Conservation (phyloP, 2,797 vertebrate species). For the Malacoraja senta region DNA sequence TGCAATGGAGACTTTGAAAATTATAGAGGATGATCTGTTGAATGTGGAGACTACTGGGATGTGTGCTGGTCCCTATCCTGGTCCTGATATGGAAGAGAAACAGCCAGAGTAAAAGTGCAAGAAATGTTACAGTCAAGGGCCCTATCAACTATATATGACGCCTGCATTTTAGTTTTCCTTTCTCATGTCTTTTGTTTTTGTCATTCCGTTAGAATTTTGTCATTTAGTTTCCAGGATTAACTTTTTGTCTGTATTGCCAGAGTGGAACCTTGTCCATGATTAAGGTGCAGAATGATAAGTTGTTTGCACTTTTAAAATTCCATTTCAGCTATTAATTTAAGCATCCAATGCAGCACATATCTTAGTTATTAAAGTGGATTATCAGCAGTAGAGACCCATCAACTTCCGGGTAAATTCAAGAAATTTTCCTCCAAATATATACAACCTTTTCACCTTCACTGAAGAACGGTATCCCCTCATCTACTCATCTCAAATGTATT, state of each 20-base stretch:
- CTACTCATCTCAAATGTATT: not conserved
- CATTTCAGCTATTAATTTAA: not conserved
- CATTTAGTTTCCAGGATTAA: not conserved
- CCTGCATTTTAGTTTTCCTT: not conserved
- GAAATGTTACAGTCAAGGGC: no score
- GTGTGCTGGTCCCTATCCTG: no score
- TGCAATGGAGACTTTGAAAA: no score
- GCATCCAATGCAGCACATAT: not conserved
- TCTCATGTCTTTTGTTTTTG: not conserved
- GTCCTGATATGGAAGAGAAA: no score
- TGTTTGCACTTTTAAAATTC: not conserved
- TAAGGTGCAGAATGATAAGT: not conserved
- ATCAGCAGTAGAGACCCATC: not conserved
- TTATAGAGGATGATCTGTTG: no score
- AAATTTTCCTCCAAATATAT: not conserved
- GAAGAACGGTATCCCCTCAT: not conserved
- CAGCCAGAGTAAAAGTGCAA: no score
- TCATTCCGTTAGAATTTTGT: not conserved
- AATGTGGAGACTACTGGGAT: no score
- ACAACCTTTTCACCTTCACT: not conserved
- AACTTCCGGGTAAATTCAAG: not conserved
- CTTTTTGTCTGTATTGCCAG: not conserved
- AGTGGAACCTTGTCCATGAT: not conserved
- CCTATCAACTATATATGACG: no score
- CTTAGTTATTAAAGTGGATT: not conserved